phyloP scores from a whole-genome alignment of 2,113 vertebrate genomes.

The Vulpes vulpes region DNA sequence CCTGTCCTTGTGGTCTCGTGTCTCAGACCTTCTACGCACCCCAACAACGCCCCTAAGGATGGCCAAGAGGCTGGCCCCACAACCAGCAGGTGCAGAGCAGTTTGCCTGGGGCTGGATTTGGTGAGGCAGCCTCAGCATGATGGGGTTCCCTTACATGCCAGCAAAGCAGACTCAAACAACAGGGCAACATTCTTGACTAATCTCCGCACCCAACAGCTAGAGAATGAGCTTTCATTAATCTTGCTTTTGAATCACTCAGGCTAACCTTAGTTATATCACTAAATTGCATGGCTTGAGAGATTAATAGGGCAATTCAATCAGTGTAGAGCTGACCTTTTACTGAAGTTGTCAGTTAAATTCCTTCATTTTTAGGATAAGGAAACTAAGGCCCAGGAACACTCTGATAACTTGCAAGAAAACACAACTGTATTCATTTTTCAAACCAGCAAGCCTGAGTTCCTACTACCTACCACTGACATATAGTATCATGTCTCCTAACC shows the following conservation, averaged over 20 bases:
- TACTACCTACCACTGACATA: neutral
- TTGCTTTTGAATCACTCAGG: neutral
- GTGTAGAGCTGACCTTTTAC: neutral
- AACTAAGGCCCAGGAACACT: neutral
- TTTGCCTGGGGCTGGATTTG: accelerated
- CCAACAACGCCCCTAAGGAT: neutral
- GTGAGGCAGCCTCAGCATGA: too few species aligned
- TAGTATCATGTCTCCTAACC: neutral
- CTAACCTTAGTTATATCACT: neutral
- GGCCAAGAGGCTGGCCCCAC: neutral
- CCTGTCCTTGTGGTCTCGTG: neutral
- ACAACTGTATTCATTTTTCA: neutral
- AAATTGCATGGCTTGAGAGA: neutral
- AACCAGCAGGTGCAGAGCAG: neutral
- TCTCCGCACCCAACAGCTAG: neutral
- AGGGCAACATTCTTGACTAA: neutral
- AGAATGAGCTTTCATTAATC: neutral
- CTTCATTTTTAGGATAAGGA: neutral
- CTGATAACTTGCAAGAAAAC: neutral
- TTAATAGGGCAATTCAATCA: neutral
- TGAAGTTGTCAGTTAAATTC: neutral
- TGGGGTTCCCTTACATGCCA: neutral
- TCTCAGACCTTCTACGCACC: neutral
- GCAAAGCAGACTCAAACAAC: neutral
- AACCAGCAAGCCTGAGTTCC: neutral